These are phyloP conservation scores for Bombus soroeensis DNA, from an alignment of 1,140 invertebrate species.

Conservation along the genomic window DNA sequence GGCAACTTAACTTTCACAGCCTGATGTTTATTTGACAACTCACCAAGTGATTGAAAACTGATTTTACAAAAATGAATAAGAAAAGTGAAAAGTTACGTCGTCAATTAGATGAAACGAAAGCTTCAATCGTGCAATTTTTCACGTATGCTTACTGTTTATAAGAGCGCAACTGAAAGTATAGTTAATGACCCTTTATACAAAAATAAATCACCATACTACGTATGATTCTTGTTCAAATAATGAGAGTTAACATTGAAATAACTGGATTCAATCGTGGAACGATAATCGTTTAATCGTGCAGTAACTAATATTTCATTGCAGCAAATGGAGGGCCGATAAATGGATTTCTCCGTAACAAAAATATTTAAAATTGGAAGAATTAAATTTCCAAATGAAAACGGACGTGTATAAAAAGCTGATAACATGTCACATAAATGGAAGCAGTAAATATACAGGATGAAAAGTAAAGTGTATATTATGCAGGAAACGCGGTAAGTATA, in stretches of 20 bases:
- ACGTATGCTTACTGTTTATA: too few relatives aligned
- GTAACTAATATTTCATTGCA: neutral
- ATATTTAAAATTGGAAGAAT: neutral
- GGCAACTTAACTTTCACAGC: constrained; percentile 48
- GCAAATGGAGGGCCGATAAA: neutral
- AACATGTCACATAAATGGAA: neutral
- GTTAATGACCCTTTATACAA: too few relatives aligned
- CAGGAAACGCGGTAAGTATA: neutral
- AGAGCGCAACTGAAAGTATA: too few relatives aligned
- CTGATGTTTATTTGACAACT: neutral
- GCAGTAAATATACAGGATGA: neutral
- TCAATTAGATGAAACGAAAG: neutral
- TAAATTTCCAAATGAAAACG: neutral
- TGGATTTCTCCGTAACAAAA: neutral
- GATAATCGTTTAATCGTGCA: neutral
- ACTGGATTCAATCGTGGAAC: neutral
- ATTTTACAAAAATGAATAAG: neutral
- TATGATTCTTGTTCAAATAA: neutral
- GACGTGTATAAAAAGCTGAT: neutral
- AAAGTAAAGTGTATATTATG: neutral
- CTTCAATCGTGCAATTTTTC: neutral
- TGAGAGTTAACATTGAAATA: neutral
- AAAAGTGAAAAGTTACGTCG: neutral
- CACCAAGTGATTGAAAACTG: too few relatives aligned
- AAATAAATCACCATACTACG: too few relatives aligned